Percentiles rank a stretch among this genome's conserved stretches.
Evolutionary conservation across 2,888 invertebrate species (phyloP).

Genomic region (Limnephilus marmoratus): DNA sequence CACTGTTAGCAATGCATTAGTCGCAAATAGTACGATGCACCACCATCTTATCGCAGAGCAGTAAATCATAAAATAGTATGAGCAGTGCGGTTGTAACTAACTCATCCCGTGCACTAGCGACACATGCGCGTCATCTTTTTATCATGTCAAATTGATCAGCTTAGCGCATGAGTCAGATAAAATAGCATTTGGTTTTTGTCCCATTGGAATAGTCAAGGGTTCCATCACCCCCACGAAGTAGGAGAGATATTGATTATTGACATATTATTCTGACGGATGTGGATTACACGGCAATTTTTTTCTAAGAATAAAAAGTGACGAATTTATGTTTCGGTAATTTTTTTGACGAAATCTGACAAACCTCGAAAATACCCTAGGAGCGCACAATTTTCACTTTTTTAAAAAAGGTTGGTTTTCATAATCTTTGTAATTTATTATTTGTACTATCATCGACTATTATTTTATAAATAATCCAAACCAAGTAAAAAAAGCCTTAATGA

Average conservation of each 20-base stretch:
- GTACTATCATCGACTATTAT: too few species aligned
- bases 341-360: not conserved
- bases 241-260: constrained; percentile 6
- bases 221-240: not conserved
- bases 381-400: not conserved
- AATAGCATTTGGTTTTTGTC: not conserved
- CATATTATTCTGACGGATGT: not conserved
- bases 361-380: not conserved
- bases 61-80: too few species aligned
- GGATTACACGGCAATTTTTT: not conserved
- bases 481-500: too few species aligned
- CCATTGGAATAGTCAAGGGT: not conserved
- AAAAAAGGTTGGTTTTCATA: too few species aligned
- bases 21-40: too few species aligned
- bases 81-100: too few species aligned
- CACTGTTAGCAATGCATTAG: too few species aligned
- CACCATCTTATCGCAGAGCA: too few species aligned
- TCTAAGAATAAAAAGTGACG: not conserved
- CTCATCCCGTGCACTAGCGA: too few species aligned
- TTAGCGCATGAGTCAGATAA: not conserved
- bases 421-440: too few species aligned
- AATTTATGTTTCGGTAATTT: not conserved
- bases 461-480: too few species aligned
- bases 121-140: too few species aligned
- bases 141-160: not conserved